Percentiles rank a stretch among this genome's conserved stretches.
These are phyloP conservation scores for Achroia grisella DNA, from an alignment of 1,140 invertebrate species.

Conservation along the genomic window DNA sequence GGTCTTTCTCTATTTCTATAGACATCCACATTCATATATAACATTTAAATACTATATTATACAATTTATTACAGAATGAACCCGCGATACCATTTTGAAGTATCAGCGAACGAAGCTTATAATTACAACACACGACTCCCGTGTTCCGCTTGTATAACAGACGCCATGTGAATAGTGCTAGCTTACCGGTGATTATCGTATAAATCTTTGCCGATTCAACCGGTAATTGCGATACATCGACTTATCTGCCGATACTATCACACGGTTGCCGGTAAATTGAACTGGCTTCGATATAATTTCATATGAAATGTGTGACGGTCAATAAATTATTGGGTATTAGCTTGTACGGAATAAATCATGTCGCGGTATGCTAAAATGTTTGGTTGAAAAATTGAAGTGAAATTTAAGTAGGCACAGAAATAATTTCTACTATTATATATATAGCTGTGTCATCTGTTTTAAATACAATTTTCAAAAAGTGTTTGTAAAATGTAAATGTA, in stretches of 20 bases:
- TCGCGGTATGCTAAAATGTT: constrained; percentile 24
- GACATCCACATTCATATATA: no score
- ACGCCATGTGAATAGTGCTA: constrained; percentile 32
- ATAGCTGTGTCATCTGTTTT: no score
- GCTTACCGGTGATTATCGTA: constrained; percentile 49
- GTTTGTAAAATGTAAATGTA: no score
- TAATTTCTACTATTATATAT: no score
- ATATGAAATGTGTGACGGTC: constrained; percentile 44
- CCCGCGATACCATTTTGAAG: constrained; percentile 10
- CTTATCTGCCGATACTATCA: constrained; percentile 10
- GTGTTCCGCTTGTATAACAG: constrained; percentile 32
- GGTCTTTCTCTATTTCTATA: no score
- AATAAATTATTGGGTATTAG: constrained; percentile 42
- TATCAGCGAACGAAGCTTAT: constrained; percentile 14
- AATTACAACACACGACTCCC: constrained; percentile 50
- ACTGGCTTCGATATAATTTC: constrained; percentile 38
- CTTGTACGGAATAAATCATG: constrained; percentile 34
- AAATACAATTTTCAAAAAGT: no score
- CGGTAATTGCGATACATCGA: constrained; percentile 45
- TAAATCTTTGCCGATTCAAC: constrained; percentile 55
- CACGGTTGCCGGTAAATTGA: constrained; percentile 28
- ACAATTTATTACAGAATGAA: constrained; percentile 6
- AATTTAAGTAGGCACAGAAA: no score
- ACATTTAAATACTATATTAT: neutral
- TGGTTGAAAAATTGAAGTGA: constrained; percentile 1